A percentile compares a stretch with the other conserved stretches of the same genome.
phyloP scores from a whole-genome alignment of 2,888 invertebrate genomes.

The Melanchra persicariae region DNA sequence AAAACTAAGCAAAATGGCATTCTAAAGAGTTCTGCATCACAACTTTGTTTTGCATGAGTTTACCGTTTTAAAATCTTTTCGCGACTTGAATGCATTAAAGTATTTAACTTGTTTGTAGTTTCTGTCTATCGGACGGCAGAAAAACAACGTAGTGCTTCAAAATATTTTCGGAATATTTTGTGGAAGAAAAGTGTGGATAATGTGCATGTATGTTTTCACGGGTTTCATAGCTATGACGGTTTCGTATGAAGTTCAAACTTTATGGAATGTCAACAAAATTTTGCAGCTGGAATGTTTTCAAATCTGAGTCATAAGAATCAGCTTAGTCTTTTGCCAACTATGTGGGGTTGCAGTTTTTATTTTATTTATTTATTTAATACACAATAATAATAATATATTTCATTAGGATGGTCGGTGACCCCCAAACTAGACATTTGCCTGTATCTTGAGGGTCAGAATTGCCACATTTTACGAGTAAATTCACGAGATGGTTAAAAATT shows the following conservation, averaged over 20 bases:
- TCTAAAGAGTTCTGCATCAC: conserved; percentile 87
- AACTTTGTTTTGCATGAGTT: conserved; percentile 88
- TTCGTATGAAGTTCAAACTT: not conserved
- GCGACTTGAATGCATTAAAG: conserved; percentile 78
- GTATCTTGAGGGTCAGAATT: no score
- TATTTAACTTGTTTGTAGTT: conserved; percentile 75
- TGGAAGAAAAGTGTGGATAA: conserved; percentile 15
- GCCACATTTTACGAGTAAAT: no score
- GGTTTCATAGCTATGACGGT: not conserved
- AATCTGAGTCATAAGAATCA: not conserved
- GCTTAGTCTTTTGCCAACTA: no score
- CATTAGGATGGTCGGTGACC: no score
- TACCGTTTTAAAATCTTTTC: conserved; percentile 82
- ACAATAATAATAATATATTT: no score
- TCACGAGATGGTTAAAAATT: no score
- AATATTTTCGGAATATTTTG: conserved; percentile 30
- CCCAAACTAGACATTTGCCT: no score
- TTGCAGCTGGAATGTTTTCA: not conserved
- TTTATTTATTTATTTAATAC: no score
- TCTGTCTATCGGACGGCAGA: conserved; percentile 45
- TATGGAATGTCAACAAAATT: not conserved
- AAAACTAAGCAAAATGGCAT: conserved; percentile 89
- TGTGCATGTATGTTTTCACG: conserved; percentile 12
- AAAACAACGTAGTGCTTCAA: conserved; percentile 48
- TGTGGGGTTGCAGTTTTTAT: no score